Evolutionary conservation across 2,113 vertebrate species (phyloP).

Genomic region (Sinocyclocheilus maitianheensis): DNA sequence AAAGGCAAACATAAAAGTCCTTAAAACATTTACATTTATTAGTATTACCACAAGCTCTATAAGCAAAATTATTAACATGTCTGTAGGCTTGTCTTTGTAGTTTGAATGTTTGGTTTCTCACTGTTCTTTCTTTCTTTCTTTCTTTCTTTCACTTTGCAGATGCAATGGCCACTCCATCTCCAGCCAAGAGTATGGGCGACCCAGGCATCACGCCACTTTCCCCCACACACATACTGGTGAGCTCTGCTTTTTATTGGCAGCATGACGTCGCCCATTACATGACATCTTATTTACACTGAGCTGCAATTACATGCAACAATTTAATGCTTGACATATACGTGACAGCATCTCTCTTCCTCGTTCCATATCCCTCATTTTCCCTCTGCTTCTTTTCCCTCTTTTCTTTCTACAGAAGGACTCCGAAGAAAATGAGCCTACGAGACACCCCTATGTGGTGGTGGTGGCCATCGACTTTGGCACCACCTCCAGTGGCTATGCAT

Average conservation of each 20-base stretch:
- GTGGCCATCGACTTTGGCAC: slow-evolving; percentile 98
- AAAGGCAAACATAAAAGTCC: background rate
- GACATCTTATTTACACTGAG: slow-evolving; percentile 12
- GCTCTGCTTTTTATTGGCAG: slow-evolving; percentile 46
- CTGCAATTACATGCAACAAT: slow-evolving; percentile 19
- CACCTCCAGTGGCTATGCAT: slow-evolving; percentile 96
- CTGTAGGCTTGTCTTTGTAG: background rate
- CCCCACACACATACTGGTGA: slow-evolving; percentile 91
- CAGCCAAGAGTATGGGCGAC: slow-evolving; percentile 94
- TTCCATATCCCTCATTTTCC: background rate
- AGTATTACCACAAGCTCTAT: background rate
- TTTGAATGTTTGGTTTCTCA: background rate
- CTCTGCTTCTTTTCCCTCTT: background rate
- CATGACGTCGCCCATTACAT: background rate
- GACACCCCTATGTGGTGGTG: slow-evolving; percentile 87
- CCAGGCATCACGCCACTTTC: slow-evolving; percentile 96
- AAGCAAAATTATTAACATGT: background rate
- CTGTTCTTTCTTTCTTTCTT: too few species aligned
- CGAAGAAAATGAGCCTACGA: slow-evolving; percentile 78
- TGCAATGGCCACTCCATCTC: slow-evolving; percentile 88
- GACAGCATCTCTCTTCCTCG: slow-evolving; percentile 70
- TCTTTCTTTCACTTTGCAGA: slow-evolving; percentile 77
- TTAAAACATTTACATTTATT: background rate
- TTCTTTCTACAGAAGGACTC: slow-evolving; percentile 81
- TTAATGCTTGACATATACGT: slow-evolving; percentile 73